A percentile compares a stretch with the other conserved stretches of the same genome.
Conservation (phyloP, 2,113 vertebrate genomes). For the Chloroceryle aenea region DNA sequence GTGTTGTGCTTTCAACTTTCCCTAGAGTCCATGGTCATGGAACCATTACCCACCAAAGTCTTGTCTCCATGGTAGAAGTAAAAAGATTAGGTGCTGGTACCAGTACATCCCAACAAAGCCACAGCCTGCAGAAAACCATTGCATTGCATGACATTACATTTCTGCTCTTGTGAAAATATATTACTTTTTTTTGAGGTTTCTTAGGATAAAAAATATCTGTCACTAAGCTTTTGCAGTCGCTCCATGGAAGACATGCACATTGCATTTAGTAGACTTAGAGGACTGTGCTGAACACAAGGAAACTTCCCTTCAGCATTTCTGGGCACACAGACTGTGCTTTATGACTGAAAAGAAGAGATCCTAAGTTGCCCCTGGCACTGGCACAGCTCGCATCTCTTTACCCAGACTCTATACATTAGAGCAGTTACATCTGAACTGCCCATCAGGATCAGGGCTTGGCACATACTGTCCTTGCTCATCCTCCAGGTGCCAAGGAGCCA, state of each 20-base stretch:
- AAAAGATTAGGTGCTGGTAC: neutral
- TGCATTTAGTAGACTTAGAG: neutral
- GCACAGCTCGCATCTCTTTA: neutral
- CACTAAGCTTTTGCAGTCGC: neutral
- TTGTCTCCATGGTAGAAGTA: neutral
- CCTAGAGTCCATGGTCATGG: neutral
- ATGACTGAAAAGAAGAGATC: neutral
- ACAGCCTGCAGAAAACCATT: neutral
- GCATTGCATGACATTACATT: neutral
- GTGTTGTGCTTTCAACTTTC: neutral
- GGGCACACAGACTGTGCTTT: neutral
- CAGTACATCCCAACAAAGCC: neutral
- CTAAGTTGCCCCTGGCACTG: neutral
- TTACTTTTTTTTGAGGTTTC: neutral
- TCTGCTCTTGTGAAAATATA: neutral
- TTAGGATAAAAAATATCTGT: neutral
- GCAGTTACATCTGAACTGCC: neutral
- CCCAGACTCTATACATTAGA: neutral
- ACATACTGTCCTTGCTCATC: neutral
- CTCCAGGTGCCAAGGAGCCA: rapidly evolving
- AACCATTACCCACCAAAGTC: neutral
- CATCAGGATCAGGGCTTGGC: neutral
- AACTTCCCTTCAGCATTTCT: neutral
- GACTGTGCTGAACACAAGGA: neutral
- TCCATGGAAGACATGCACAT: neutral